These are phyloP conservation scores for Protomyctophum bolini DNA, from an alignment of 2,113 vertebrate genomes.

Conservation along the genomic window DNA sequence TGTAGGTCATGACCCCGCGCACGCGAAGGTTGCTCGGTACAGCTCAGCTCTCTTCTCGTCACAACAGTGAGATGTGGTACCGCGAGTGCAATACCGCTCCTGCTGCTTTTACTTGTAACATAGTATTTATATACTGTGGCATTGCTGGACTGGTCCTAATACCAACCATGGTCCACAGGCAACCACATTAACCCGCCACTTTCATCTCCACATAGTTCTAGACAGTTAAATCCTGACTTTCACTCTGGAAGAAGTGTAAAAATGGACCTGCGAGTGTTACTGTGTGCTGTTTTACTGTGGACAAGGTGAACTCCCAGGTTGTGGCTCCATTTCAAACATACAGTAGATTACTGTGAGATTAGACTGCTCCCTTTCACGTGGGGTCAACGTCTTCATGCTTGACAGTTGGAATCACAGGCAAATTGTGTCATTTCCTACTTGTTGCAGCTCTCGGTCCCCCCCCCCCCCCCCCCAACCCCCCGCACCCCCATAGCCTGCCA, in stretches of 20 bases:
- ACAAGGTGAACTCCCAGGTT: constrained; percentile 43
- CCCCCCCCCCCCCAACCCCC: no score
- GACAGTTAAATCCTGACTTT: no score
- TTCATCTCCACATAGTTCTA: constrained; percentile 7
- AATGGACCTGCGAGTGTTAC: no score
- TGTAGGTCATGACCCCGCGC: no score
- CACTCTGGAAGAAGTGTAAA: no score
- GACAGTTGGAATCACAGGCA: constrained; percentile 76
- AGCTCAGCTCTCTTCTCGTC: constrained; percentile 1
- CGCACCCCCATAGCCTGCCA: constrained; percentile 30
- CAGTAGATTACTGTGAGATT: constrained; percentile 69
- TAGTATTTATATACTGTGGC: no score
- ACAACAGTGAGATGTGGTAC: no score
- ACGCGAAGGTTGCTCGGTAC: background rate
- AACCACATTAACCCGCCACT: background rate
- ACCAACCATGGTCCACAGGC: background rate
- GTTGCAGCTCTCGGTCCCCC: constrained; percentile 37
- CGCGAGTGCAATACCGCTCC: no score
- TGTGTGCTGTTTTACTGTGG: constrained; percentile 7
- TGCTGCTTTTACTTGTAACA: no score
- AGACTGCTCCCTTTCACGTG: constrained; percentile 68
- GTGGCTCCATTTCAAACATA: constrained; percentile 51
- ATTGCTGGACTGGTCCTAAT: background rate
- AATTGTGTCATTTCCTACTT: constrained; percentile 78
- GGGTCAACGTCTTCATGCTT: constrained; percentile 74